Evolutionary conservation across 2,113 vertebrate genomes (phyloP).

Genomic region (Serinus canaria): DNA sequence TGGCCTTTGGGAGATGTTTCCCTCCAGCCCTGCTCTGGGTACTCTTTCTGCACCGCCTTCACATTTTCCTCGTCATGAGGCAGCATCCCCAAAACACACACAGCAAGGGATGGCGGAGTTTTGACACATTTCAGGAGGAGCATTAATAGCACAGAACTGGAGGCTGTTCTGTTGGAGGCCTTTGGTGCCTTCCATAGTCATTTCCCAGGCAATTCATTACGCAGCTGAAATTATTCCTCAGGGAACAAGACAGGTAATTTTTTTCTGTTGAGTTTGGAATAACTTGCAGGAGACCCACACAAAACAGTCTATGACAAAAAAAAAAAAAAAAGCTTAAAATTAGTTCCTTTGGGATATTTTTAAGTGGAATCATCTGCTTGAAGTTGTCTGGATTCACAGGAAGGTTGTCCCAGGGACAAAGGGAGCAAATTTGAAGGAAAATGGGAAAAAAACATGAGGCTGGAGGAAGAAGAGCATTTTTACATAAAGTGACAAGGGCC

Average conservation of each 20-base stretch:
- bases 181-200: neutral
- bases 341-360: neutral
- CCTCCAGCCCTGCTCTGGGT: neutral
- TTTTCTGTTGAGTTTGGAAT: neutral
- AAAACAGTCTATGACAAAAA: neutral
- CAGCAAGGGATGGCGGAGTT: neutral
- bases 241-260: neutral
- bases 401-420: neutral
- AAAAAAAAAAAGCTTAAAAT: neutral
- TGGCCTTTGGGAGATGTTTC: neutral
- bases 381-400: neutral
- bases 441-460: neutral
- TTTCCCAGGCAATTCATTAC: neutral
- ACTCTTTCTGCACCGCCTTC: neutral
- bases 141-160: neutral
- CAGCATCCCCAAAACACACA: neutral
- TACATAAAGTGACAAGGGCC: neutral
- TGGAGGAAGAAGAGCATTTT: neutral
- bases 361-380: neutral
- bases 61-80: neutral
- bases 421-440: neutral
- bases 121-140: neutral
- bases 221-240: neutral
- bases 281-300: neutral
- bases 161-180: neutral